Evolutionary conservation across 2,888 invertebrate genomes (phyloP), one percentile per base, ranked within the genome.

Genomic region (Campoplex capitator): DNA sequence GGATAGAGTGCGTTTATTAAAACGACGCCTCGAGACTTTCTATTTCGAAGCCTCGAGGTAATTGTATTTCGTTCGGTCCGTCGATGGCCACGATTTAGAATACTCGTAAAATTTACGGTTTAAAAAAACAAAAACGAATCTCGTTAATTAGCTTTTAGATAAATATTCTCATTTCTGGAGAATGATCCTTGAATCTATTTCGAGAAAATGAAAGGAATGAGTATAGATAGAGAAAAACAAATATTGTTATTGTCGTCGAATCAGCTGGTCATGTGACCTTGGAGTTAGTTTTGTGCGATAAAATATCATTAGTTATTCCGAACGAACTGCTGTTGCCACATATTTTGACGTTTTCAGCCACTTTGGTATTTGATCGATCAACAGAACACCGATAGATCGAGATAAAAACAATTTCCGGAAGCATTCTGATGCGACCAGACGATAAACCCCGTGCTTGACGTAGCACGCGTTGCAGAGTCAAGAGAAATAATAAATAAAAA

Each of bases 21-120:
- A 87, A 84, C 84, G 87, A 87, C 82, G 82, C 82, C 82, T 84
- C 70, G 84, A 82, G 87, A 87, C 87, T 87, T 87, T 87, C 87
- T 87, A 87, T 78, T 87, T 80, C 84, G 81, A 87, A 84, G 87
- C 82, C 87, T 79, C 70, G 87, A 87, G 84, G 82, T 82, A 84
- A 84, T 81, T 84, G 82, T 78, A 78, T 78, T 84, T 84, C 58
- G 78, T 78, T 84, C 67, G 74, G 84, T 83, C 58, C 68, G 48
- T 35, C 48, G 56, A 77, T 79, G 70, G 67, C 58, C 65, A 68
- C 51, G 62, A 54, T 62, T 42, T 65, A 68, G 81, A 70, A 76
- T 76, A 42, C 70, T 38, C 58, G 54, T 45, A 8, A 73, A 13
- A 16, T 42, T 45, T 16, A 70, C 32, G 48, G 23, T 23, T 32